phyloP scores from a whole-genome alignment of 2,113 vertebrate species.

The Zootoca vivipara region DNA sequence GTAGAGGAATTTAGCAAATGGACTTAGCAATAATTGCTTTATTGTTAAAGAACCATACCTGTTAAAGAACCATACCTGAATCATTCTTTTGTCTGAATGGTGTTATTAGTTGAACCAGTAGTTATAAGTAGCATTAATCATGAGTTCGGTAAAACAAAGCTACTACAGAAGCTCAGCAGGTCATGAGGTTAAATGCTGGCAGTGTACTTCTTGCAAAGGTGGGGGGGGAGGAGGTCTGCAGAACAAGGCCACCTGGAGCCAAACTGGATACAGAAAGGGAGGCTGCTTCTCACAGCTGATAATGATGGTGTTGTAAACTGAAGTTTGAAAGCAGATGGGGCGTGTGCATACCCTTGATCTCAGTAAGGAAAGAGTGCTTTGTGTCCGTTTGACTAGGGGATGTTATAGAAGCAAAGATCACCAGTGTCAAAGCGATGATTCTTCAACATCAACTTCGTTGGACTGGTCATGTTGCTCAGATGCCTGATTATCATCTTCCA shows the following conservation, averaged over 20 bases:
- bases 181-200: neutral
- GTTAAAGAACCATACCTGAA: neutral
- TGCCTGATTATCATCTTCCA: too few relatives aligned
- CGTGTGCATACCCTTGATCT: neutral
- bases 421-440: too few relatives aligned
- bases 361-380: neutral
- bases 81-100: constrained; percentile 21
- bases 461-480: too few relatives aligned
- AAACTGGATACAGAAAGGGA: neutral
- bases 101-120: constrained; percentile 57
- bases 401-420: neutral
- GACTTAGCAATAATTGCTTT: neutral
- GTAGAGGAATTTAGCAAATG: neutral
- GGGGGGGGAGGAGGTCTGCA: neutral
- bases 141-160: constrained; percentile 43
- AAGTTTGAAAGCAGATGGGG: neutral
- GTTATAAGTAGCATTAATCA: constrained; percentile 57
- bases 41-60: neutral
- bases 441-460: too few relatives aligned
- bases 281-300: neutral
- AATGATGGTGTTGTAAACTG: neutral
- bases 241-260: neutral
- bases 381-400: neutral
- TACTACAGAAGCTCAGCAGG: constrained; percentile 22
- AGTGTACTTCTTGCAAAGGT: neutral